phyloP scores from a whole-genome alignment of 2,888 invertebrate genomes.

The Stictocephala bisonia region DNA sequence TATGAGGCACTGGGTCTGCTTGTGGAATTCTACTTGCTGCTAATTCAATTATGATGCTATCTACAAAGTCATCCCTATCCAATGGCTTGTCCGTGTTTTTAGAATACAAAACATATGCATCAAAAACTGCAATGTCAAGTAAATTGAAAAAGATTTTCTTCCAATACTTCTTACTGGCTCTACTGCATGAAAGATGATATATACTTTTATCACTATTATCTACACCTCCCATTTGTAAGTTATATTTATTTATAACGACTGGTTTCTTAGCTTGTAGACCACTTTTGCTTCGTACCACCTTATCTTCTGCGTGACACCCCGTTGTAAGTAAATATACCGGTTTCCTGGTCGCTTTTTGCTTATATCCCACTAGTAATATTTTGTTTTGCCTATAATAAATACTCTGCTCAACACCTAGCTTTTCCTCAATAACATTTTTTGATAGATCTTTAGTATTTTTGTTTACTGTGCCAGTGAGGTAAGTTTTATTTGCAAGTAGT shows the following conservation, averaged over 20 bases:
- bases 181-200: slow-evolving; percentile 23
- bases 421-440: neutral
- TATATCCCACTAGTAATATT: slow-evolving; percentile 36
- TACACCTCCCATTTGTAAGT: slow-evolving; percentile 17
- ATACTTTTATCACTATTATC: slow-evolving; percentile 30
- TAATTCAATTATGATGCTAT: too few species aligned
- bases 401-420: slow-evolving; percentile 22
- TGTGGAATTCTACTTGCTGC: too few species aligned
- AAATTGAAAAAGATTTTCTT: too few species aligned
- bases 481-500: slow-evolving; percentile 13
- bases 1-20: too few species aligned
- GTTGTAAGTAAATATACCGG: slow-evolving; percentile 39
- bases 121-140: too few species aligned
- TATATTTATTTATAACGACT: slow-evolving; percentile 33
- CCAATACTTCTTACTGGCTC: too few species aligned
- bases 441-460: slow-evolving; percentile 40
- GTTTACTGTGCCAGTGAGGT: slow-evolving; percentile 36
- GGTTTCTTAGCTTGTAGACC: slow-evolving; percentile 30
- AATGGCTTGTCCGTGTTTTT: too few species aligned
- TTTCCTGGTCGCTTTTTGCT: slow-evolving; percentile 23
- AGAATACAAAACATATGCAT: too few species aligned
- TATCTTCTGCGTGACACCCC: slow-evolving; percentile 39
- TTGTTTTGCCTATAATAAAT: slow-evolving; percentile 25
- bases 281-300: neutral
- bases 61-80: too few species aligned